phyloP scores from a whole-genome alignment of 2,113 vertebrate species.

The Percopsis transmontana region DNA sequence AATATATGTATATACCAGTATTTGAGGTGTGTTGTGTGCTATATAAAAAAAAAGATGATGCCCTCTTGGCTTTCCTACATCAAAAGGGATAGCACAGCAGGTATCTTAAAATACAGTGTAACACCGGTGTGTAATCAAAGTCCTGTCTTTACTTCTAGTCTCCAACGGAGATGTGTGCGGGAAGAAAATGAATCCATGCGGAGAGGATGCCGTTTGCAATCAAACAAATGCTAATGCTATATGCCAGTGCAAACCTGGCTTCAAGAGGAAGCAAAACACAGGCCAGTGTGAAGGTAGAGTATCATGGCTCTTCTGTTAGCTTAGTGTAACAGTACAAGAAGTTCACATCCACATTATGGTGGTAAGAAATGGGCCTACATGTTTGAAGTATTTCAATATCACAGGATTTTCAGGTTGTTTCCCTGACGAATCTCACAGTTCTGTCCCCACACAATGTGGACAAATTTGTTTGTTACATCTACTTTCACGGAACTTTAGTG shows the following conservation, averaged over 20 bases:
- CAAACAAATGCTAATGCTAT: constrained; percentile 86
- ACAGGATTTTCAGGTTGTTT: background rate
- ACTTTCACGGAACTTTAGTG: background rate
- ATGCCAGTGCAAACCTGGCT: constrained; percentile 93
- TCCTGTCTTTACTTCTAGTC: constrained; percentile 75
- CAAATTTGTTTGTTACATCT: background rate
- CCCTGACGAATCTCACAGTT: background rate
- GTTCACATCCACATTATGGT: background rate
- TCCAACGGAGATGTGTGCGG: constrained; percentile 86
- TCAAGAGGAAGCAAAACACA: constrained; percentile 88
- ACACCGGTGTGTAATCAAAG: constrained; percentile 54
- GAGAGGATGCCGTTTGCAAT: constrained; percentile 93
- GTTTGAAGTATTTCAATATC: background rate
- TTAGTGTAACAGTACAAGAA: background rate
- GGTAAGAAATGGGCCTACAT: background rate
- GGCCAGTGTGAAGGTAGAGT: constrained; percentile 91
- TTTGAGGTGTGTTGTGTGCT: constrained; percentile 40
- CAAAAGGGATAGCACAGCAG: constrained; percentile 61
- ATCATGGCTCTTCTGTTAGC: background rate
- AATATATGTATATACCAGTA: constrained; percentile 51
- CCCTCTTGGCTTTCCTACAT: constrained; percentile 52
- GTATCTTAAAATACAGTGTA: constrained; percentile 28
- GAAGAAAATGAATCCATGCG: constrained; percentile 90
- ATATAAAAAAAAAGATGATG: constrained; percentile 39
- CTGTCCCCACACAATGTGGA: background rate